These are phyloP conservation scores for Hofmannophila pseudospretella DNA, from an alignment of 2,888 invertebrate genomes.

Conservation along the genomic window DNA sequence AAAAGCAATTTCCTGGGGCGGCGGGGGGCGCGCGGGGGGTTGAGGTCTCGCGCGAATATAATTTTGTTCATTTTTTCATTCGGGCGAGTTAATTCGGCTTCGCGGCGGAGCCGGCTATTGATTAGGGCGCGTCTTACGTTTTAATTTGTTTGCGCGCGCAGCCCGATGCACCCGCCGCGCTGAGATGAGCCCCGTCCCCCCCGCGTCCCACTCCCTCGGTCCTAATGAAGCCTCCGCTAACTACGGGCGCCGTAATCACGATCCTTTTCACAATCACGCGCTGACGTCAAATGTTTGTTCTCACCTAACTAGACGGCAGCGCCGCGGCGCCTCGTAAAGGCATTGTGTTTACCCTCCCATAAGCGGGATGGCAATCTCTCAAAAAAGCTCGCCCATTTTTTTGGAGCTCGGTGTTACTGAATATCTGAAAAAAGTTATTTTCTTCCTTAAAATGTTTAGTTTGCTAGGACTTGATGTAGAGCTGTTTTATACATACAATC, in stretches of 20 bases:
- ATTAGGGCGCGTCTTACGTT: constrained; percentile 78
- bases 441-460: background rate
- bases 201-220: constrained; percentile 25
- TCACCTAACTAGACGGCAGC: constrained; percentile 18
- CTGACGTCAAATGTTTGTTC: constrained; percentile 46
- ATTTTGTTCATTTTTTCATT: constrained; percentile 79
- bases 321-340: constrained; percentile 7
- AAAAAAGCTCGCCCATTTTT: constrained; percentile 11
- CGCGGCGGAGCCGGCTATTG: constrained; percentile 75
- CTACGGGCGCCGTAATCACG: constrained; percentile 58
- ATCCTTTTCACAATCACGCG: constrained; percentile 61
- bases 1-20: constrained; percentile 76
- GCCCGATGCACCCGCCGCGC: constrained; percentile 69
- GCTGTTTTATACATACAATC: background rate
- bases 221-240: constrained; percentile 70
- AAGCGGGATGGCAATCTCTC: constrained; percentile 22
- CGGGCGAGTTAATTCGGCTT: constrained; percentile 77
- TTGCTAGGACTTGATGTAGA: background rate
- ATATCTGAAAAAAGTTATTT: background rate
- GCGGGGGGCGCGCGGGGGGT: constrained; percentile 43
- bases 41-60: constrained; percentile 76
- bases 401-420: background rate
- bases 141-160: constrained; percentile 79
- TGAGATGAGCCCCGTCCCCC: constrained; percentile 55
- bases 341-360: constrained; percentile 29